Conservation (phyloP, 2,113 vertebrate genomes). For the Setophaga coronata region DNA sequence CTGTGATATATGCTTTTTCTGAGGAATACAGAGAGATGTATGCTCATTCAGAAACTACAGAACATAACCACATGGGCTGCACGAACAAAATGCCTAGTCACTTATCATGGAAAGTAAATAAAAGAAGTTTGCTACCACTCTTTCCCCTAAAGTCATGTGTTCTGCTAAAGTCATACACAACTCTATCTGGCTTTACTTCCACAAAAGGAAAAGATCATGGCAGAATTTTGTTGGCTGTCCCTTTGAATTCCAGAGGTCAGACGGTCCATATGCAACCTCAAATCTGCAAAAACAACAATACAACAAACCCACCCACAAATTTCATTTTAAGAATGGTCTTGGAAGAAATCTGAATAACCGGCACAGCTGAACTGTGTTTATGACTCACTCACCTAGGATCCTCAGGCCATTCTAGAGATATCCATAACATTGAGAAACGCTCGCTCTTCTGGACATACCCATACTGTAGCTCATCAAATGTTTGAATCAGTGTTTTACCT, state of each 20-base stretch:
- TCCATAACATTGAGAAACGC: not conserved
- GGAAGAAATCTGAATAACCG: not conserved
- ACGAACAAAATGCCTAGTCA: not conserved
- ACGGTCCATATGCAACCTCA: not conserved
- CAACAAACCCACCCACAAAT: not conserved
- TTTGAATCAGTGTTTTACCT: not conserved
- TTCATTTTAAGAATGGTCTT: not conserved
- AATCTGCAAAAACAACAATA: not conserved
- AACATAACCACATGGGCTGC: not conserved
- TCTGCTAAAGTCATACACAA: not conserved
- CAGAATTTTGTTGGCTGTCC: not conserved
- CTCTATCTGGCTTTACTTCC: not conserved
- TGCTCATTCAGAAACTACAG: not conserved
- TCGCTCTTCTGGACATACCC: not conserved
- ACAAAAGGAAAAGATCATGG: not conserved
- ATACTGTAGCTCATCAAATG: not conserved
- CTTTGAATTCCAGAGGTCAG: not conserved
- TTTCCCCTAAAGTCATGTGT: not conserved
- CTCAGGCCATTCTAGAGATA: not conserved
- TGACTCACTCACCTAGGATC: not conserved
- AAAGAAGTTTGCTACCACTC: not conserved
- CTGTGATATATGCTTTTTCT: not conserved
- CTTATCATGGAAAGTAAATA: not conserved
- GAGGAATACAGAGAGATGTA: not conserved
- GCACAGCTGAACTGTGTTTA: not conserved